Evolutionary conservation across 2,888 invertebrate genomes (phyloP), one percentile per base, ranked within the genome.

Genomic region (Epicampocera succincta): DNA sequence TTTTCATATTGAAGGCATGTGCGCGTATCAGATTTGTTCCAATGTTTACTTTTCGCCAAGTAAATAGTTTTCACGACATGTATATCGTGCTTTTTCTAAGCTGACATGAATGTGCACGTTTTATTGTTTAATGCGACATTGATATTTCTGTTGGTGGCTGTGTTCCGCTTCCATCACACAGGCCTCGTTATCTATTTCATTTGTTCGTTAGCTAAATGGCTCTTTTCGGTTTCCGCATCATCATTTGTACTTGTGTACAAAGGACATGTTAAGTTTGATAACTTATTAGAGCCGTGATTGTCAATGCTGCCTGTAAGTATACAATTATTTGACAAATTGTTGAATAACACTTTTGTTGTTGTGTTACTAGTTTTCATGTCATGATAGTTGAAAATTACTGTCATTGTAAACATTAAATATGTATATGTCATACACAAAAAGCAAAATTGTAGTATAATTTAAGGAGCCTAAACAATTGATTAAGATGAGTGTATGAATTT

Each of bases 71-170:
- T 15, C 21, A 12, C 12, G 4, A 11, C 25, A 25, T 33, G 33
- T 17, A 13, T 8, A 17, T 40, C 13, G 38, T 58, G 38, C 11
- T 52, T n/a, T 29, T 8, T 15, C 2, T 54, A 33, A 33, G 38
- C 42, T 68, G 73, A 65, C 73, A 75, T 50, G 60, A 46, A 80
- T 21, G 56, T 50, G 13, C 50, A 73, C 68, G 25, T 66, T 54
- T 40, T 71, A 74, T 78, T 78, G 69, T 78, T 69, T 74, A 69
- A 65, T 78, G 44, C 71, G 78, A 78, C 78, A 82, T 78, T 82
- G 81, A 78, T 61, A 68, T 73, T 68, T 74, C 52, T 60, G 19
- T 50, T 46, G n/a, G 8, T 29, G 21, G 17, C 12, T 17, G 21
- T 19, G 48, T n/a, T 8, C 17, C 29, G 15, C 71, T 25, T 13